phyloP scores from a whole-genome alignment of 2,888 invertebrate species.

The Amphipoea lucens region DNA sequence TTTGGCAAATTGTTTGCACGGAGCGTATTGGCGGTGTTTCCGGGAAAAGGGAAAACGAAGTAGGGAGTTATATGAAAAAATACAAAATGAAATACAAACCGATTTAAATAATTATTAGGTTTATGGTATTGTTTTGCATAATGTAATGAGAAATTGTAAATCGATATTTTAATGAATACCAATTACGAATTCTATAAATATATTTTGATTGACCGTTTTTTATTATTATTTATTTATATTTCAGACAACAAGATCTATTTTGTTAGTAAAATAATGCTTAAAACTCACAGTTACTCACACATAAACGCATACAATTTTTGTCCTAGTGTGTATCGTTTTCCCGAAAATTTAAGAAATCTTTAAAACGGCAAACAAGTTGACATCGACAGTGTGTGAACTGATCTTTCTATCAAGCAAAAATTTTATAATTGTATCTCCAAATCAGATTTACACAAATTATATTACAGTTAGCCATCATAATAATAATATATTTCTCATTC shows the following conservation, averaged over 20 bases:
- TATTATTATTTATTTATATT: too few species aligned
- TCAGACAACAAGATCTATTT: too few species aligned
- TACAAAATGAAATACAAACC: neutral
- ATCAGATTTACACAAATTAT: slow-evolving; percentile 5
- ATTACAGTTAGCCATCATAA: slow-evolving; percentile 16
- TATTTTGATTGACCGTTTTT: too few species aligned
- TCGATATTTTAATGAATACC: neutral
- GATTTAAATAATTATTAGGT: neutral
- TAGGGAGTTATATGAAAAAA: slow-evolving; percentile 4
- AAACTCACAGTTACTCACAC: too few species aligned
- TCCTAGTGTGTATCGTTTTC: neutral
- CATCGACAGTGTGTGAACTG: too few species aligned
- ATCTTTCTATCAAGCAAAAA: neutral
- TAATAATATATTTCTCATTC: slow-evolving; percentile 28
- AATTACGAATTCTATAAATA: neutral
- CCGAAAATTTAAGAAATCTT: neutral
- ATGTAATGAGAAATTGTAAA: too few species aligned
- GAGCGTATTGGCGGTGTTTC: slow-evolving; percentile 17
- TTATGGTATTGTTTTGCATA: neutral
- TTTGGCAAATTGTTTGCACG: slow-evolving; percentile 50
- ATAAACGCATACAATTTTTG: too few species aligned
- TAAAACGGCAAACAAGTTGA: neutral
- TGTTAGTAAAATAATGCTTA: too few species aligned
- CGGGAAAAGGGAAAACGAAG: neutral
- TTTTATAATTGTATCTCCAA: neutral